Percentiles rank a stretch among this genome's conserved stretches.
These are phyloP conservation scores for Taphrorychus bicolor DNA, from an alignment of 2,888 invertebrate genomes.

Conservation along the genomic window DNA sequence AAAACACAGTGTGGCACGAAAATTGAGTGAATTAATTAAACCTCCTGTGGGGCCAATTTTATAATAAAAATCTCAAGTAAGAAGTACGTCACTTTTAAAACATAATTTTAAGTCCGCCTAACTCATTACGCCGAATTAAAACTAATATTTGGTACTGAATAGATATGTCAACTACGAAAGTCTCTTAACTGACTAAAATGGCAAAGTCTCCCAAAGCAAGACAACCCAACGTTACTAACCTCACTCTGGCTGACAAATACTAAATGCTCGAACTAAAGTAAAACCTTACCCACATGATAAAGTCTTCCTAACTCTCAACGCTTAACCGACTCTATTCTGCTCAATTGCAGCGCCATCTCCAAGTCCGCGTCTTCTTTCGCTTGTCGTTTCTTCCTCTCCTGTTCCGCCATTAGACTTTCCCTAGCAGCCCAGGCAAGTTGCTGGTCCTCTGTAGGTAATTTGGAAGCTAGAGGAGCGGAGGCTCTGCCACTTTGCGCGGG, in stretches of 20 bases:
- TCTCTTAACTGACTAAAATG: not conserved
- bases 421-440: constrained; percentile 78
- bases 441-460: constrained; percentile 65
- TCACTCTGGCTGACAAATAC: not conserved
- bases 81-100: no score
- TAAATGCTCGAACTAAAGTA: not conserved
- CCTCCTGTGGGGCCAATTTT: no score
- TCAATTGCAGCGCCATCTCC: constrained; percentile 74
- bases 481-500: constrained; percentile 43
- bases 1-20: no score
- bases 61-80: no score
- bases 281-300: not conserved
- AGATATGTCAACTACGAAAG: not conserved
- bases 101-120: not conserved
- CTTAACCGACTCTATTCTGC: constrained; percentile 49
- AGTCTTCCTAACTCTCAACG: not conserved
- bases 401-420: constrained; percentile 71
- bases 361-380: constrained; percentile 74
- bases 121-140: not conserved
- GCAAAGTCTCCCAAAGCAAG: not conserved
- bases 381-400: constrained; percentile 64
- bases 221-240: not conserved
- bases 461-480: constrained; percentile 47
- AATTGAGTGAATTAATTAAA: no score
- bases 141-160: constrained; percentile 1